These are phyloP conservation scores for Steromphala cineraria DNA, from an alignment of 2,888 invertebrate genomes.

Conservation along the genomic window DNA sequence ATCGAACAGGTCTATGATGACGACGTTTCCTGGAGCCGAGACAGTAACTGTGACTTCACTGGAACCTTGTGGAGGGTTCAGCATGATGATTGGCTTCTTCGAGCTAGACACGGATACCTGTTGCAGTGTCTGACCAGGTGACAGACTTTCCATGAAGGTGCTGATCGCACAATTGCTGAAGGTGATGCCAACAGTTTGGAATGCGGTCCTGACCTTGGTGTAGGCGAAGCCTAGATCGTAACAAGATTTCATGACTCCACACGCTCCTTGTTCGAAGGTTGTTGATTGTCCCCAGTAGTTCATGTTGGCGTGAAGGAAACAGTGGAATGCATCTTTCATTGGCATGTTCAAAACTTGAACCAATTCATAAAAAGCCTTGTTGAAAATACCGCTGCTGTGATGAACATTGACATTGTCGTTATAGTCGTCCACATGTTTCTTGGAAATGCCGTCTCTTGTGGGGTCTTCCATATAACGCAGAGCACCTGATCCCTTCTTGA, in stretches of 20 bases:
- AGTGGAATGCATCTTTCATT: slow-evolving; percentile 41
- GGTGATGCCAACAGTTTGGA: slow-evolving; percentile 45
- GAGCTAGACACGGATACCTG: background rate
- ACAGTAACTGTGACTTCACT: background rate
- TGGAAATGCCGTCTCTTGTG: slow-evolving; percentile 47
- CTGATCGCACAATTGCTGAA: slow-evolving; percentile 30
- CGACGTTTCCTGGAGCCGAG: background rate
- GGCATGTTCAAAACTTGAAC: slow-evolving; percentile 26
- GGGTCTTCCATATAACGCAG: slow-evolving; percentile 52
- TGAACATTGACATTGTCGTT: slow-evolving; percentile 43
- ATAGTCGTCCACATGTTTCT: slow-evolving; percentile 43
- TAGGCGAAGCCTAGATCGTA: slow-evolving; percentile 46
- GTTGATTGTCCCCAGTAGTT: slow-evolving; percentile 48
- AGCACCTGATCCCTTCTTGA: slow-evolving; percentile 33
- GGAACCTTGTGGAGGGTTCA: background rate
- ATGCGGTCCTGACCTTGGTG: slow-evolving; percentile 40
- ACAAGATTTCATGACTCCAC: slow-evolving; percentile 50
- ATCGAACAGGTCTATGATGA: background rate
- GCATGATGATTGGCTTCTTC: background rate
- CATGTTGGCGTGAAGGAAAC: slow-evolving; percentile 48
- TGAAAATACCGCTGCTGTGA: slow-evolving; percentile 54
- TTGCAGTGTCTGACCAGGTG: background rate
- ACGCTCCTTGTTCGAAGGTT: slow-evolving; percentile 47
- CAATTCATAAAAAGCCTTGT: slow-evolving; percentile 47
- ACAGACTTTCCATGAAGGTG: slow-evolving; percentile 18